Evolutionary conservation across 2,797 vertebrate species (phyloP).

Genomic region (Neosalanx taihuensis): DNA sequence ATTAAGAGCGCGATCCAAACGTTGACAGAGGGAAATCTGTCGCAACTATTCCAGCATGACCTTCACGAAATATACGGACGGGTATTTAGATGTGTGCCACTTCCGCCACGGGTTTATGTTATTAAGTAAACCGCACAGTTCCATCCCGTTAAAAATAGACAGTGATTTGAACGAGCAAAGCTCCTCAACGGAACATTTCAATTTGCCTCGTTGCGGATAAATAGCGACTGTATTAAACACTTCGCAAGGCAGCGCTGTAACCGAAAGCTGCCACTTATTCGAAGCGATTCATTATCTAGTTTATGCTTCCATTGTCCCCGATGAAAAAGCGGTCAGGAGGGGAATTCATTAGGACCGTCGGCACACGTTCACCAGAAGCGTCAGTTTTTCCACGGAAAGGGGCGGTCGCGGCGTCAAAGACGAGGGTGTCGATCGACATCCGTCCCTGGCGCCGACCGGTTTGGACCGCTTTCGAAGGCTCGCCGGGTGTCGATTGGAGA

Average conservation of each 20-base stretch:
- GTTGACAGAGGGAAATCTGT: no score
- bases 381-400: no score
- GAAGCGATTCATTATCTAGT: constrained; percentile 25
- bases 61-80: no score
- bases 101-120: neutral
- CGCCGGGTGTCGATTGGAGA: constrained; percentile 64
- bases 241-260: neutral
- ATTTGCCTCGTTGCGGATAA: constrained; percentile 33
- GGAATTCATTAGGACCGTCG: neutral
- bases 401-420: no score
- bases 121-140: constrained; percentile 23
- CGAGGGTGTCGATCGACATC: no score
- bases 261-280: constrained; percentile 16
- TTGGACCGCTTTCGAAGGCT: no score
- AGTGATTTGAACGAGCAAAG: constrained; percentile 6
- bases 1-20: no score
- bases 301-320: constrained; percentile 20
- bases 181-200: constrained; percentile 30
- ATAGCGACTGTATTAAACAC: constrained; percentile 23
- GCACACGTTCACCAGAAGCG: no score
- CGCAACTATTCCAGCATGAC: no score
- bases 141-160: constrained; percentile 15
- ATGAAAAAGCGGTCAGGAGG: constrained; percentile 18
- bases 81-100: no score
- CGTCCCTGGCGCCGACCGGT: no score